Percentiles rank a stretch among this genome's conserved stretches.
Evolutionary conservation across 37 sponge, comb jelly and placozoan species (phyloP).

Genomic region (Aplysina aerophoba): DNA sequence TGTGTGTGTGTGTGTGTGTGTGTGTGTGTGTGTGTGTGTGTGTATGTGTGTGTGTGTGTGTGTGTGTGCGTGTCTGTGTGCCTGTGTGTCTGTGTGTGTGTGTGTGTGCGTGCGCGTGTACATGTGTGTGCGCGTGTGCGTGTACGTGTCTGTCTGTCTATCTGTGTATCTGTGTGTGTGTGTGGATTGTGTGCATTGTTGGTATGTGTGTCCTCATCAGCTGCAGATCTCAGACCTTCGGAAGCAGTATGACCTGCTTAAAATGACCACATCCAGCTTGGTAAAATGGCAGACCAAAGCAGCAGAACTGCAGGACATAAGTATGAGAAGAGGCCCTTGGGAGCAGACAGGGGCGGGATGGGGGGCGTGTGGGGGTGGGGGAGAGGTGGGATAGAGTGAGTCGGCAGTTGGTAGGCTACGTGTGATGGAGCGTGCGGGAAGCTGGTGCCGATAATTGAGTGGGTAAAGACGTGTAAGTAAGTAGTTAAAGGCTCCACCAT

Average conservation of each 20-base stretch:
- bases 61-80: background rate
- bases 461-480: too few species aligned
- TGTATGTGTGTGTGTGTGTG: constrained; percentile 3
- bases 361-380: background rate
- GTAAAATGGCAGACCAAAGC: constrained; percentile 46
- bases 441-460: too few species aligned
- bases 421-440: too few species aligned
- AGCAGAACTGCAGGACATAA: background rate
- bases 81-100: background rate
- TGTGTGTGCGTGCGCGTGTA: background rate
- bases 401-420: too few species aligned
- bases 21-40: background rate
- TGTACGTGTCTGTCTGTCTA: constrained; percentile 1
- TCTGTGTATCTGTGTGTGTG: too few species aligned
- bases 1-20: constrained; percentile 1
- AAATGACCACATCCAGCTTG: constrained; percentile 48
- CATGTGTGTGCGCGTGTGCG: background rate
- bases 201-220: constrained; percentile 21
- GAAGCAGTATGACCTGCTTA: constrained; percentile 70
- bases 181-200: too few species aligned
- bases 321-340: too few species aligned
- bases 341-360: background rate
- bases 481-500: too few species aligned
- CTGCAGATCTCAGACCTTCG: constrained; percentile 76
- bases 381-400: too few species aligned